Conservation (phyloP, 2,888 invertebrate genomes). For the Amaurobius ferox region DNA sequence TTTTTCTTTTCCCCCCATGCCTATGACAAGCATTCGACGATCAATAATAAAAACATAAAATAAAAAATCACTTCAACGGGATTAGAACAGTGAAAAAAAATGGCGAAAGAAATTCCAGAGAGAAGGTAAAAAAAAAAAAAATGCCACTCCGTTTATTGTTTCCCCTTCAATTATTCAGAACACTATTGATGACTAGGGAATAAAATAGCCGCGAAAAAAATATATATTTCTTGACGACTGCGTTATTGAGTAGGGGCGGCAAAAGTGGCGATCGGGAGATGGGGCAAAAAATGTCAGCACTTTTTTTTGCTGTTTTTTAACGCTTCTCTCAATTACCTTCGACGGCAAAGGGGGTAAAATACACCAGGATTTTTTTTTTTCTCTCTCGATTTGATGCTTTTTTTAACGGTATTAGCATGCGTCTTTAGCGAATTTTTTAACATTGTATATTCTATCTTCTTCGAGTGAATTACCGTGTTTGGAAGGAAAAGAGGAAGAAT, state of each 20-base stretch:
- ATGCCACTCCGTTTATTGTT: slow-evolving; percentile 66
- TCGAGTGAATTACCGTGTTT: slow-evolving; percentile 3
- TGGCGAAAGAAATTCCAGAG: slow-evolving; percentile 29
- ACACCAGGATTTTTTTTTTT: slow-evolving; percentile 40
- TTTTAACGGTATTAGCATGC: slow-evolving; percentile 65
- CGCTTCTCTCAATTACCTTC: slow-evolving; percentile 69
- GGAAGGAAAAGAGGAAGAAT: neutral
- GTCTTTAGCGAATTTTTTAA: slow-evolving; percentile 66
- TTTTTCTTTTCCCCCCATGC: neutral
- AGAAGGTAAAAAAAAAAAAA: slow-evolving; percentile 21
- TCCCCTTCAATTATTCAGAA: slow-evolving; percentile 72
- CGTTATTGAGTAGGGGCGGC: slow-evolving; percentile 62
- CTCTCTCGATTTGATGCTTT: slow-evolving; percentile 19
- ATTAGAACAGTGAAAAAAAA: slow-evolving; percentile 34
- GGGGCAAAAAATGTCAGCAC: slow-evolving; percentile 46
- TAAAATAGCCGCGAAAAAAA: slow-evolving; percentile 32
- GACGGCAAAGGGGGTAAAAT: slow-evolving; percentile 59
- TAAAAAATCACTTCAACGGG: slow-evolving; percentile 69
- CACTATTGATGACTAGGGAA: slow-evolving; percentile 71
- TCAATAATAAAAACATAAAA: slow-evolving; percentile 59
- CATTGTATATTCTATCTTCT: slow-evolving; percentile 9
- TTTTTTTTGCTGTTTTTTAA: slow-evolving; percentile 48
- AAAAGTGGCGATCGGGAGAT: slow-evolving; percentile 9
- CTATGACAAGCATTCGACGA: slow-evolving; percentile 66
- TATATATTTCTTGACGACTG: slow-evolving; percentile 44